These are phyloP conservation scores for Dreissena polymorpha DNA, from an alignment of 1,140 invertebrate species.

Conservation along the genomic window DNA sequence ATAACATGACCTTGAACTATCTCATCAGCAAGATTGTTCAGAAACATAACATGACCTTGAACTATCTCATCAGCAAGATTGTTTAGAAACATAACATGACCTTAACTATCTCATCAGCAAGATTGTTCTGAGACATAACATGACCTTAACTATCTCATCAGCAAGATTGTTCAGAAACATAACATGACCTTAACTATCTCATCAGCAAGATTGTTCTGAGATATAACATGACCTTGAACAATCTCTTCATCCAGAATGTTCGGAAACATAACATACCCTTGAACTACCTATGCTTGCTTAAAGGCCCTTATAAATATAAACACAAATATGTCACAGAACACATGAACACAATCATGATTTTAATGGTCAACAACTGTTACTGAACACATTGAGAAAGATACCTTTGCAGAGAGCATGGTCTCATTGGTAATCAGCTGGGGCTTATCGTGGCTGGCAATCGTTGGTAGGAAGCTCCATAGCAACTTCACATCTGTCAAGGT, in stretches of 20 bases:
- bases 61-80: constrained; percentile 76
- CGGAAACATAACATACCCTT: no score
- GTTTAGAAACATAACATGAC: constrained; percentile 74
- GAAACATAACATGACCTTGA: no score
- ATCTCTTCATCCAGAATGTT: no score
- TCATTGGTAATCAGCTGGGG: constrained; percentile 76
- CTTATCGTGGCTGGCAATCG: constrained; percentile 65
- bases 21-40: constrained; percentile 77
- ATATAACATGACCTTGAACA: no score
- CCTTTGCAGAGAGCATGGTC: constrained; percentile 72
- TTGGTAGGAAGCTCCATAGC: constrained; percentile 87
- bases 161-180: no score
- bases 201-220: no score
- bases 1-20: constrained; percentile 63
- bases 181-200: no score
- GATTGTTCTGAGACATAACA: constrained; percentile 73
- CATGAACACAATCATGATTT: background rate
- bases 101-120: constrained; percentile 77
- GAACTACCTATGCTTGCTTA: no score
- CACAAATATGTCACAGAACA: background rate
- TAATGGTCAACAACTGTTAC: no score
- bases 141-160: no score
- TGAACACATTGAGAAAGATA: constrained; percentile 41
- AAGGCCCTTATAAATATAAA: background rate
- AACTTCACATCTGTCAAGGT: constrained; percentile 87